Evolutionary conservation across 1,140 invertebrate species (phyloP).

Genomic region (Zophobas morio): DNA sequence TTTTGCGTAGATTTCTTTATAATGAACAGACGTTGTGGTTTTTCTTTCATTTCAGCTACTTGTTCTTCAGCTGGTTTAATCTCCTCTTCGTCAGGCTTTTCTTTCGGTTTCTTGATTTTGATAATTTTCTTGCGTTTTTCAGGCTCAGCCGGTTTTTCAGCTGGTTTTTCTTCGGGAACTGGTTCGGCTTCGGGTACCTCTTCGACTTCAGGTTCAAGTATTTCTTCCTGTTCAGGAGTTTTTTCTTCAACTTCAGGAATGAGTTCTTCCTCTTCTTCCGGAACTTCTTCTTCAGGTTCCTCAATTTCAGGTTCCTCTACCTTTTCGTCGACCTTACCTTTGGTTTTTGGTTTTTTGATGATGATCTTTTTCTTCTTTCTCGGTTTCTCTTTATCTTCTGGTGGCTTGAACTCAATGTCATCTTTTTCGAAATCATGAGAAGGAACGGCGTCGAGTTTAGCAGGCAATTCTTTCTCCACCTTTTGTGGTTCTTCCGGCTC

Average conservation of each 20-base stretch:
- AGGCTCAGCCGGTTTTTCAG: neutral
- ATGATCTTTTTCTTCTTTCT: slow-evolving; percentile 28
- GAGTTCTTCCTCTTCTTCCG: slow-evolving; percentile 33
- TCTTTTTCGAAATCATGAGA: slow-evolving; percentile 38
- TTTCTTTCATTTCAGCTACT: slow-evolving; percentile 62
- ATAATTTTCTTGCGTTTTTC: slow-evolving; percentile 37
- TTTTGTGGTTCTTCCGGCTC: slow-evolving; percentile 51
- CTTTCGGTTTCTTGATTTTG: slow-evolving; percentile 44
- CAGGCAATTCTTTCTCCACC: slow-evolving; percentile 25
- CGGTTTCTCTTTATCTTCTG: slow-evolving; percentile 54
- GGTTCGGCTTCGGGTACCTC: slow-evolving; percentile 8
- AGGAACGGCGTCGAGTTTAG: slow-evolving; percentile 27
- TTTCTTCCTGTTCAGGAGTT: neutral
- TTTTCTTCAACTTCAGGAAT: slow-evolving; percentile 49
- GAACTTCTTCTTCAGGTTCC: slow-evolving; percentile 26
- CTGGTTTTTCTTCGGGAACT: slow-evolving; percentile 12
- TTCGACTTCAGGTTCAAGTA: slow-evolving; percentile 34
- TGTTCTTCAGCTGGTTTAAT: slow-evolving; percentile 44
- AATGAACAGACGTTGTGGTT: slow-evolving; percentile 49
- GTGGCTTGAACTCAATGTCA: slow-evolving; percentile 55
- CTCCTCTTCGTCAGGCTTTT: slow-evolving; percentile 53
- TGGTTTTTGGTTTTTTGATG: slow-evolving; percentile 50
- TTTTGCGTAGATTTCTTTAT: slow-evolving; percentile 61
- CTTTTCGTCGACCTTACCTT: slow-evolving; percentile 43
- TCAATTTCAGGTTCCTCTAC: slow-evolving; percentile 40